These are phyloP conservation scores for Scotopteryx bipunctaria DNA, from an alignment of 2,888 invertebrate species.

Conservation along the genomic window DNA sequence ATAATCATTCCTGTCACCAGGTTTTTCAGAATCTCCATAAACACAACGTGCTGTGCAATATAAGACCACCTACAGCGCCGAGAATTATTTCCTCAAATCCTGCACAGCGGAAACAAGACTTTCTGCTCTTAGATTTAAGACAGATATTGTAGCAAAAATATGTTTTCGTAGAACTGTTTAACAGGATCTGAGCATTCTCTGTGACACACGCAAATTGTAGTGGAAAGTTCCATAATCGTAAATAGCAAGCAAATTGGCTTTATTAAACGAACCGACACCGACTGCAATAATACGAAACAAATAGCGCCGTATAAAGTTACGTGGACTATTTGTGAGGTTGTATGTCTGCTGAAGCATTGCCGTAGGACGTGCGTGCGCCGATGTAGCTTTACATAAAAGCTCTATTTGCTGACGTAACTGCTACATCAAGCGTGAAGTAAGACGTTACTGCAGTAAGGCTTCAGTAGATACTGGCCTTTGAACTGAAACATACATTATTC, in stretches of 20 bases:
- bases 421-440: neutral
- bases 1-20: slow-evolving; percentile 46
- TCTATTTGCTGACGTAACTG: too few species aligned
- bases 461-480: neutral
- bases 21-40: slow-evolving; percentile 54
- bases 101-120: slow-evolving; percentile 32
- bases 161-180: slow-evolving; percentile 42
- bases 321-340: slow-evolving; percentile 18
- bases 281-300: slow-evolving; percentile 44
- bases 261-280: slow-evolving; percentile 48
- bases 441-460: neutral
- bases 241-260: slow-evolving; percentile 57
- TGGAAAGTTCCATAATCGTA: slow-evolving; percentile 54
- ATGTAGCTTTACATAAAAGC: neutral
- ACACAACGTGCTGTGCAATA: slow-evolving; percentile 55
- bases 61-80: slow-evolving; percentile 47
- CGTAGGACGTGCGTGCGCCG: neutral
- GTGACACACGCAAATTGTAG: slow-evolving; percentile 60
- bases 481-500: slow-evolving; percentile 29
- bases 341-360: slow-evolving; percentile 1
- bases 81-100: slow-evolving; percentile 39
- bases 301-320: slow-evolving; percentile 29
- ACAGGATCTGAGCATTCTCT: slow-evolving; percentile 43
- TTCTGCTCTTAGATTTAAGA: slow-evolving; percentile 31
- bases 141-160: slow-evolving; percentile 13